Evolutionary conservation across 2,113 vertebrate species (phyloP), one percentile per base, ranked within the genome.

Genomic region (Synodontis membranacea): DNA sequence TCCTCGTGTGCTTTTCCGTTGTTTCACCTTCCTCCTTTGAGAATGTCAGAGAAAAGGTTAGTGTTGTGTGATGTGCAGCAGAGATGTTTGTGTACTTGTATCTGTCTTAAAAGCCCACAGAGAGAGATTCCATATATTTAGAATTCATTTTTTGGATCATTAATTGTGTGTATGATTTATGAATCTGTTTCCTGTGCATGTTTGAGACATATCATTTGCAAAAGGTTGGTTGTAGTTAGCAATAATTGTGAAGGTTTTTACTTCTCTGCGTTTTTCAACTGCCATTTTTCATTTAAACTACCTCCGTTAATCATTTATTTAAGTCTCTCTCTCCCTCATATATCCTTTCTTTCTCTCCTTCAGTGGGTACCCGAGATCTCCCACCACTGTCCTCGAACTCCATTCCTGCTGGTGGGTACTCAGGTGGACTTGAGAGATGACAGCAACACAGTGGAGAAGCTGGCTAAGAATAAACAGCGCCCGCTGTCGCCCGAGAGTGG

Each of bases 301-400:
- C 14, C 56, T 52, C 5, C 17, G 12, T 50, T 80, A 11, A 44
- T 48, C 39, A n/a, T 5, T 52, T 6, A n/a, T 46, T 34, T 34
- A 0, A 44, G 37, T 37, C 31, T 48, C 62, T 42, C 14, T 19
- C 23, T 76, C 46, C 56, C 8, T 25, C 39, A 23, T 2, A 6
- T 19, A 3, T 14, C 7, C 19, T 50, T 76, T 64, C 14, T 64
- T n/a, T 25, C 5, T 84, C 44, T n/a, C 14, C 70, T 62, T 25
- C 92, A 99, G 98, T 99, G 98, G 98, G 97, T 99, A 89, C 97
- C 97, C 66, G 97, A 99, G 95, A 98, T 99, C 89, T 97, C 97
- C 90, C 98, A 99, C 92, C 97, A 99, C 91, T 99, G 98, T 96
- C 97, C 97, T 88, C 96, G 96, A 93, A 99, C 97, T 62, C 98